A percentile compares a stretch with the other conserved stretches of the same genome.
phyloP scores from a whole-genome alignment of 2,113 vertebrate genomes.

The Myrmecobius fasciatus region DNA sequence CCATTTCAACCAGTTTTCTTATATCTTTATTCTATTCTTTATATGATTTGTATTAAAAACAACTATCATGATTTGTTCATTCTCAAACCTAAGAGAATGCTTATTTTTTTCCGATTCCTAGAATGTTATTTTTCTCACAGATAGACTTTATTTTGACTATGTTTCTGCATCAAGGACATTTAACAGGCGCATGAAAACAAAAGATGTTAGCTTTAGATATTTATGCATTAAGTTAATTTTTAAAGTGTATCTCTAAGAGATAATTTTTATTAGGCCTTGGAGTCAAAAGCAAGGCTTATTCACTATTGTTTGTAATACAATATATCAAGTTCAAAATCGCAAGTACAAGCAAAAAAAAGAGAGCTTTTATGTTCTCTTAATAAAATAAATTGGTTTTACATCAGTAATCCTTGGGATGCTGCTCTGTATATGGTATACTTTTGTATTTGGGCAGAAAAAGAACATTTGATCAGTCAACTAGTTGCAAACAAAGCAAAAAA shows the following conservation, averaged over 20 bases:
- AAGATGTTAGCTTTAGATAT: not conserved
- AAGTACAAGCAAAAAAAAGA: not conserved
- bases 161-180: constrained; percentile 45
- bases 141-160: constrained; percentile 47
- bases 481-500: constrained; percentile 37
- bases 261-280: constrained; percentile 22
- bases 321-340: constrained; percentile 42
- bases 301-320: constrained; percentile 53
- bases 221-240: not conserved
- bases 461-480: constrained; percentile 16
- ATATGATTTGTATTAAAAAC: constrained; percentile 30
- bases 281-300: constrained; percentile 52
- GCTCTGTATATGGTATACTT: not conserved
- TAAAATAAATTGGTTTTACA: not conserved
- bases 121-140: constrained; percentile 36
- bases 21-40: constrained; percentile 30
- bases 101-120: constrained; percentile 22
- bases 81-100: constrained; percentile 15
- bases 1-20: constrained; percentile 8
- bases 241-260: not conserved
- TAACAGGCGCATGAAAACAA: constrained; percentile 46
- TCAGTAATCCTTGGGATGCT: constrained; percentile 6
- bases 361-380: not conserved
- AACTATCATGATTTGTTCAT: constrained; percentile 17
- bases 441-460: constrained; percentile 36